Base-by-base conservation (phyloP, 2,888 invertebrate species). In the Acleris sparsana region DNA sequence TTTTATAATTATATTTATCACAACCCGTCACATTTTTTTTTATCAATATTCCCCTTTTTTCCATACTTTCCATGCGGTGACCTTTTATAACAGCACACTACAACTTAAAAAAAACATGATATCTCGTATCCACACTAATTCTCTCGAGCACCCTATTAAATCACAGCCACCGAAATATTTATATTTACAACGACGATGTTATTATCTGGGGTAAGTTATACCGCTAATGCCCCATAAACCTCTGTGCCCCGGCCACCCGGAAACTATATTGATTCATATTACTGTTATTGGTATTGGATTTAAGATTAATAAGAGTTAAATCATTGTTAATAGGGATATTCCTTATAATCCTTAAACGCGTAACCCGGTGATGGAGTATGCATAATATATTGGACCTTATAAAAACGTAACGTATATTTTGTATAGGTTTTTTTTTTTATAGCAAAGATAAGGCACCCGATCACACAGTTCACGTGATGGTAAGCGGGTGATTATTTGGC, bases 161-260 rank as follows among this genome's bases (percentile, higher is more conserved):
- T 89, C 89, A 89, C 79, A 81, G 79, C 77, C 84, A 83, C 84
- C 81, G 85, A 86, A 87, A 85, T 88, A 89, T 89, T 89, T 84
- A 84, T 89, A 89, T 89, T 88, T 89, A 87, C 87, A 85, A 85
- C 78, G 75, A 70, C 79, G 76, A 81, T 82, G 81, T 80, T 79
- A 84, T 76, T 80, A 85, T 84, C 79, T 82, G 75, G 82, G 80
- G 83, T 87, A 87, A 88, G 85, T 91, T 88, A 91, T 90, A 83
- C 84, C 82, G 81, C 86, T 81, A 86, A 76, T 80, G 76, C 78
- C 71, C 82, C 85, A 85, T 90, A 91, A 91, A 89, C 79, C 78
- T 82, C 77, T 76, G 78, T 79, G 62, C 62, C 25, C 69, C 72
- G 72, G 85, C 70, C 89, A 88, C 89, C 87, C 84, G 85, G 85